Evolutionary conservation across 2,888 invertebrate genomes (phyloP).

Genomic region (Acrobasis suavella): DNA sequence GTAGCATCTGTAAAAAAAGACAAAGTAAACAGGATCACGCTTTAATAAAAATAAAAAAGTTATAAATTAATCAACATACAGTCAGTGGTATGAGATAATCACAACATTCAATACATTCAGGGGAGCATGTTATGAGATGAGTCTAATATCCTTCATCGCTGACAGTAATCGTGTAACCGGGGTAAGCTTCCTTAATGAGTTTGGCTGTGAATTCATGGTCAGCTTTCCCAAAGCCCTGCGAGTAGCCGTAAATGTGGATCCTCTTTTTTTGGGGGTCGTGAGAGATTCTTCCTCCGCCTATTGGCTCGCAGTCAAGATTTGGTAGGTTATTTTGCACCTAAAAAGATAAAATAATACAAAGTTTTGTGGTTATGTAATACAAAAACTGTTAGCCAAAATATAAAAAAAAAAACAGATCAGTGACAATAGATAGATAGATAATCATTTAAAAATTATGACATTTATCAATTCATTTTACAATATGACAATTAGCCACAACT

Average conservation of each 20-base stretch:
- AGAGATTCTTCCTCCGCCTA: slow-evolving; percentile 96
- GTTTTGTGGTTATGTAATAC: no score
- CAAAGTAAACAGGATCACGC: slow-evolving; percentile 6
- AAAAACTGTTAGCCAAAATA: no score
- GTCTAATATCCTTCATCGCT: slow-evolving; percentile 92
- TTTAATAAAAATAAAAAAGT: slow-evolving; percentile 9
- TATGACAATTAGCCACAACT: no score
- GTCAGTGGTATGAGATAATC: background rate
- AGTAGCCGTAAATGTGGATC: slow-evolving; percentile 96
- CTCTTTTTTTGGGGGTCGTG: slow-evolving; percentile 89
- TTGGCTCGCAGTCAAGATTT: slow-evolving; percentile 88
- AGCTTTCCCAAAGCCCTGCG: slow-evolving; percentile 94
- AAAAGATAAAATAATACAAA: slow-evolving; percentile 25
- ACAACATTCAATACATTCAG: slow-evolving; percentile 8
- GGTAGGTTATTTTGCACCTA: slow-evolving; percentile 69
- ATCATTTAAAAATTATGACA: no score
- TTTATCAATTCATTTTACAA: no score
- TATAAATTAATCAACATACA: background rate
- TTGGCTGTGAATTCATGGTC: slow-evolving; percentile 91
- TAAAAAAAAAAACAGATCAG: no score
- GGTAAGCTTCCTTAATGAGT: slow-evolving; percentile 88
- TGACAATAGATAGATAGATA: no score
- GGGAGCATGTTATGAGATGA: background rate
- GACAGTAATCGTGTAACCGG: slow-evolving; percentile 89
- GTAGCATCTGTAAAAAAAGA: no score